Percentiles rank a stretch among this genome's conserved stretches.
phyloP scores from a whole-genome alignment of 2,113 vertebrate genomes.

The Dicrurus megarhynchus region DNA sequence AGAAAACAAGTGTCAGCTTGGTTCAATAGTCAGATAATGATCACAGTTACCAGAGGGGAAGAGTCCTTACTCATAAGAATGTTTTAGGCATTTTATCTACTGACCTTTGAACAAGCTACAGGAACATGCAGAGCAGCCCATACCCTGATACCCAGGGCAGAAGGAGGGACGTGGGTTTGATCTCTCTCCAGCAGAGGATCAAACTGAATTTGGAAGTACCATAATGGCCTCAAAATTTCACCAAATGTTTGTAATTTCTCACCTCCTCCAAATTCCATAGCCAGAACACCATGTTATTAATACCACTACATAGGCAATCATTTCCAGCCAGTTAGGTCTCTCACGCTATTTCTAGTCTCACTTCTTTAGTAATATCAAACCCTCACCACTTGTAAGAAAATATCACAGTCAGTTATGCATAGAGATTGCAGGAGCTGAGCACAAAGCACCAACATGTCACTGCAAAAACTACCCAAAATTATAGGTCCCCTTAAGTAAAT shows the following conservation, averaged over 20 bases:
- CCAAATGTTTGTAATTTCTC: background rate
- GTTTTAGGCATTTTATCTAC: background rate
- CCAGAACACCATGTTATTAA: background rate
- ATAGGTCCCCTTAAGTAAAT: background rate
- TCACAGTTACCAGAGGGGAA: background rate
- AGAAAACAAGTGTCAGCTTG: background rate
- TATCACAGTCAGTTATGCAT: background rate
- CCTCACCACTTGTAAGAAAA: background rate
- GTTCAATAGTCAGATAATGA: background rate
- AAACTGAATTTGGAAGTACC: background rate
- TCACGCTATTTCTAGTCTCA: background rate
- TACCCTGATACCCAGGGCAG: background rate
- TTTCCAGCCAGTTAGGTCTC: background rate
- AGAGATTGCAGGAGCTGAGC: background rate
- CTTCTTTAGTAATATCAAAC: background rate
- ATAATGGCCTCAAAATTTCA: background rate
- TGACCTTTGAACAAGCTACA: background rate
- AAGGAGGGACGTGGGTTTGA: background rate
- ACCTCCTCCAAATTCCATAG: background rate
- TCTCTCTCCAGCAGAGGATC: background rate
- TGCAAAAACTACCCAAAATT: background rate
- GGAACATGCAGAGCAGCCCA: background rate
- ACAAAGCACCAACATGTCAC: background rate
- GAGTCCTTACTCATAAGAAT: background rate
- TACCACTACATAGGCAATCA: background rate